These are phyloP conservation scores for Anthophora plumipes DNA, from an alignment of 2,888 invertebrate species.

Conservation along the genomic window DNA sequence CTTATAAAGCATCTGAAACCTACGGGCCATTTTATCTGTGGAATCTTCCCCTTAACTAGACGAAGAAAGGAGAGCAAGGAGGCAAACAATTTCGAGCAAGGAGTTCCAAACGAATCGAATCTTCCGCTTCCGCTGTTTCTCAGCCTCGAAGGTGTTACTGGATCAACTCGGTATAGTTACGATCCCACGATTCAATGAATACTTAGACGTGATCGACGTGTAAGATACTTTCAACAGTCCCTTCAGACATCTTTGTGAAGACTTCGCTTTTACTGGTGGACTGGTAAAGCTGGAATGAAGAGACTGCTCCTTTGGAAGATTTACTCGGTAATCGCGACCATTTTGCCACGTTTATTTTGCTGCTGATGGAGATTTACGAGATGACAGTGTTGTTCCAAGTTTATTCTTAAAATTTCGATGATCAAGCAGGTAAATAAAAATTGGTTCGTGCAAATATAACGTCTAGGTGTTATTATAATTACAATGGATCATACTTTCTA, in stretches of 20 bases:
- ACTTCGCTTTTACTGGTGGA: background rate
- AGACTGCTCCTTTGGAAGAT: no score
- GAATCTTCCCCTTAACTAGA: background rate
- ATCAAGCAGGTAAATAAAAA: no score
- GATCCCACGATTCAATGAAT: background rate
- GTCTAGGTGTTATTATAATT: no score
- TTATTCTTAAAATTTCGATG: no score
- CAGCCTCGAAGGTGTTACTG: slow-evolving; percentile 21
- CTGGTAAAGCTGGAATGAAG: no score
- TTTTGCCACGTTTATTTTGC: no score
- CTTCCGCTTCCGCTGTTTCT: slow-evolving; percentile 40
- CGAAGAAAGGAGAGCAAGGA: slow-evolving; percentile 16
- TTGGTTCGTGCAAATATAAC: no score
- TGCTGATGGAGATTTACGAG: no score
- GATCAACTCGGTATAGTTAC: slow-evolving; percentile 41
- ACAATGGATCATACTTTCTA: no score
- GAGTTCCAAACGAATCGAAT: slow-evolving; percentile 38
- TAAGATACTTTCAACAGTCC: background rate
- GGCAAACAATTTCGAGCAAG: slow-evolving; percentile 41
- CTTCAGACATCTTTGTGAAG: background rate
- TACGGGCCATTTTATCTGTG: background rate
- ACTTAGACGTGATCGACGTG: background rate
- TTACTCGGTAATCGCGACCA: no score
- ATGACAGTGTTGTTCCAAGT: no score
- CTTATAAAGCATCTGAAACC: slow-evolving; percentile 26